Conservation (phyloP, 2,113 vertebrate genomes). For the Epinephelus cyanopodus region DNA sequence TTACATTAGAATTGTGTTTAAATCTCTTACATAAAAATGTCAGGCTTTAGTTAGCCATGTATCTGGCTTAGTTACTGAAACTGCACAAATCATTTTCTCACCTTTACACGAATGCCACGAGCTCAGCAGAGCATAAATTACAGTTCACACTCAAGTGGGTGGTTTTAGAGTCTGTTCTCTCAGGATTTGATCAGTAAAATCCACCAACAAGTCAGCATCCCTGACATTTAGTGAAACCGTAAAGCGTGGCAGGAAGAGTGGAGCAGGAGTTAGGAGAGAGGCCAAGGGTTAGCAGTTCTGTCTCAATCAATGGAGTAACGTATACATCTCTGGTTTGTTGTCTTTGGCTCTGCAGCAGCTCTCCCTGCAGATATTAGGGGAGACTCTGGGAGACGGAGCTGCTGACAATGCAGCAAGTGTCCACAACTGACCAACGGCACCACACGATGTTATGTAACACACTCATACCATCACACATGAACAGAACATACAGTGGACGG, state of each 20-base stretch:
- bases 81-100: too few relatives aligned
- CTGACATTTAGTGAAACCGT: too few relatives aligned
- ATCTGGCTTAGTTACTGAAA: too few relatives aligned
- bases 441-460: conserved; percentile 29
- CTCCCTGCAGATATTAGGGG: conserved; percentile 20
- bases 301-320: background rate
- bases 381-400: conserved; percentile 12
- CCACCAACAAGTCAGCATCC: background rate
- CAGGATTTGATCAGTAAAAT: background rate
- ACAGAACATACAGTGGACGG: background rate
- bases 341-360: conserved; percentile 19
- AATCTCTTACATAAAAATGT: too few relatives aligned
- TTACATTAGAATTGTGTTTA: too few relatives aligned
- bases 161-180: background rate
- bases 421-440: background rate
- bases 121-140: background rate
- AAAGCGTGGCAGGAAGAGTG: background rate
- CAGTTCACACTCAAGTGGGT: background rate
- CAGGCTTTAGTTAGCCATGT: too few relatives aligned
- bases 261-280: background rate
- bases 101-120: too few relatives aligned
- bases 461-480: background rate
- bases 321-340: conserved; percentile 24
- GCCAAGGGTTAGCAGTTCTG: background rate
- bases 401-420: conserved; percentile 50